Evolutionary conservation across 2,888 invertebrate species (phyloP).

Genomic region (Andrena fulva): DNA sequence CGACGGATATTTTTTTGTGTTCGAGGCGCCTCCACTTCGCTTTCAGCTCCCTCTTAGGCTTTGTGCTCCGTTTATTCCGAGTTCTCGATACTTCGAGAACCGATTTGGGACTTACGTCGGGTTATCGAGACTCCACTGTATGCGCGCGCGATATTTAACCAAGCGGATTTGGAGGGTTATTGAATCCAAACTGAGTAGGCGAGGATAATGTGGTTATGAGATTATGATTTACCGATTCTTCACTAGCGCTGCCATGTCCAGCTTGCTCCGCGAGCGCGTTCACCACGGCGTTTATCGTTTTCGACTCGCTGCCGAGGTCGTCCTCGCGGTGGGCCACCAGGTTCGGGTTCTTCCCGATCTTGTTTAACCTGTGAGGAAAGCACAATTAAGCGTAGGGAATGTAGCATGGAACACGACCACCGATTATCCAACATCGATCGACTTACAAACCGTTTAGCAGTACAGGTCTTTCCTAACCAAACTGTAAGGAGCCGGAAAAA

Average conservation of each 20-base stretch:
- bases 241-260: constrained; percentile 92
- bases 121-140: too few species aligned
- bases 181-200: too few species aligned
- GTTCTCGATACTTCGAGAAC: too few species aligned
- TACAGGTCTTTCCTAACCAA: constrained; percentile 61
- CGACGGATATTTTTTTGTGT: too few species aligned
- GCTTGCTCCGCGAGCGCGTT: constrained; percentile 96
- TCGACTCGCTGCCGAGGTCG: constrained; percentile 89
- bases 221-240: constrained; percentile 90
- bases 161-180: too few species aligned
- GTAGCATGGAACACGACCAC: constrained; percentile 81
- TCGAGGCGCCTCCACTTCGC: too few species aligned
- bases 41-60: too few species aligned
- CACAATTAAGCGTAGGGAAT: constrained; percentile 85
- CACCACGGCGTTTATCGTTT: constrained; percentile 96
- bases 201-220: too few species aligned
- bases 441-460: constrained; percentile 74
- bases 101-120: too few species aligned
- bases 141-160: too few species aligned
- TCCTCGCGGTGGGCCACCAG: constrained; percentile 92
- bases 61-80: too few species aligned
- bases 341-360: constrained; percentile 99
- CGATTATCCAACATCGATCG: constrained; percentile 80
- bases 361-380: constrained; percentile 91
- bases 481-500: too few species aligned